Percentiles rank a stretch among this genome's conserved stretches.
Evolutionary conservation across 2,113 vertebrate genomes (phyloP).

Genomic region (Amazona vittata): DNA sequence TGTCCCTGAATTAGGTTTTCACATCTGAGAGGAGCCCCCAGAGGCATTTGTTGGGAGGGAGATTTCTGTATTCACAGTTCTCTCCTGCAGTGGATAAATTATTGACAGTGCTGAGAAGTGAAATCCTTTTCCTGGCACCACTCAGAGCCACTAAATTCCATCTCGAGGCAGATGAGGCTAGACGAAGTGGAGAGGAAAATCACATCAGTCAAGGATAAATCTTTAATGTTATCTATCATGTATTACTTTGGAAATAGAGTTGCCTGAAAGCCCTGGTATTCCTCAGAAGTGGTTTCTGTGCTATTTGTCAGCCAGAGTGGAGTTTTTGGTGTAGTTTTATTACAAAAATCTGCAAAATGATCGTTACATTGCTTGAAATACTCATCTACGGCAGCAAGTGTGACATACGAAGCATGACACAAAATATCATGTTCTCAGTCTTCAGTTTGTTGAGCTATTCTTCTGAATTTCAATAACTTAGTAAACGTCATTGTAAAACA

Average conservation of each 20-base stretch:
- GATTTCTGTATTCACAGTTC: neutral
- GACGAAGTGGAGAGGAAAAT: conserved; percentile 41
- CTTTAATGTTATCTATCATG: conserved; percentile 26
- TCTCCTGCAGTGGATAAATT: neutral
- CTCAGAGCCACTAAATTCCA: conserved; percentile 32
- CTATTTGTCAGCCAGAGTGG: neutral
- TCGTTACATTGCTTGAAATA: neutral
- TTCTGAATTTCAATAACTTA: neutral
- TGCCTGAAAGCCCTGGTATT: neutral
- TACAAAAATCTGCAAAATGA: neutral
- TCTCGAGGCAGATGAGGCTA: neutral
- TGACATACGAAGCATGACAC: neutral
- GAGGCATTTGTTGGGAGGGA: neutral
- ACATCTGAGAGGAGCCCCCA: neutral
- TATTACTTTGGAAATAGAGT: conserved; percentile 17
- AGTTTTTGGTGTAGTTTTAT: neutral
- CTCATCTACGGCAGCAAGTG: neutral
- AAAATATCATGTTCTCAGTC: neutral
- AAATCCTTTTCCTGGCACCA: conserved; percentile 30
- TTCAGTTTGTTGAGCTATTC: neutral
- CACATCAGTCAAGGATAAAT: conserved; percentile 39
- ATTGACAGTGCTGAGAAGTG: conserved; percentile 39
- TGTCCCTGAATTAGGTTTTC: neutral
- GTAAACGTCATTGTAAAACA: neutral
- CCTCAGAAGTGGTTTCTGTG: neutral